Evolutionary conservation across 2,113 vertebrate genomes (phyloP).

Genomic region (Pelobates fuscus): DNA sequence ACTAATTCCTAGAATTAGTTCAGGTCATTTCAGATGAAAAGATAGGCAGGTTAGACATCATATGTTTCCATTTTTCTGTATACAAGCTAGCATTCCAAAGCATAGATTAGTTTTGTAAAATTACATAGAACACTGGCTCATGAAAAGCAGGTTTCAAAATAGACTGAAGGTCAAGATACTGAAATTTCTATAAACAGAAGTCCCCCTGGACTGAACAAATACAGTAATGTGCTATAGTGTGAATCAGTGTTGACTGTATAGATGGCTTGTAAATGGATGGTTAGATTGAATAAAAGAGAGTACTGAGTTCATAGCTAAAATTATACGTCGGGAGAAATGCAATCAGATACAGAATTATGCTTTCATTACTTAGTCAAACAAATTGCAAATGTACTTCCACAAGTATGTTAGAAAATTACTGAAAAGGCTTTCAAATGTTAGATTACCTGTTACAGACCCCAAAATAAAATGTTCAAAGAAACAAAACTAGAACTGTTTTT

Average conservation of each 20-base stretch:
- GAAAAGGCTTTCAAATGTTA: neutral
- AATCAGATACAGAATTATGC: conserved; percentile 1
- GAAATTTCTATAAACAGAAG: neutral
- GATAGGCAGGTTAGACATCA: conserved; percentile 8
- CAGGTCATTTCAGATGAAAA: conserved; percentile 21
- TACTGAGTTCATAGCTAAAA: neutral
- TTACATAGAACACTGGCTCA: neutral
- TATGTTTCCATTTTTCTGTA: neutral
- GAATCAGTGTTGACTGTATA: neutral
- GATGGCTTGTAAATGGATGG: neutral
- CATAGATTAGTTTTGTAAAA: neutral
- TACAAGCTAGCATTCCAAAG: neutral
- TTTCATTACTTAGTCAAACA: conserved; percentile 10
- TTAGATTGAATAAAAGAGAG: neutral
- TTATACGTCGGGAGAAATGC: conserved; percentile 1
- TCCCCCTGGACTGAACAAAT: neutral
- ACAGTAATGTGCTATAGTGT: neutral
- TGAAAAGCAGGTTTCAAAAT: neutral
- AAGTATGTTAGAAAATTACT: neutral
- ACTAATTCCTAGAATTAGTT: conserved; percentile 32
- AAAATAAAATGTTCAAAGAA: too few relatives aligned
- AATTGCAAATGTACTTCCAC: conserved; percentile 6
- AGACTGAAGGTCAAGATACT: neutral
- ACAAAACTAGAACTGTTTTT: too few relatives aligned
- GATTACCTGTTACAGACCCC: too few relatives aligned